Conservation (phyloP, 2,113 vertebrate species). For the Engraulis encrasicolus region DNA sequence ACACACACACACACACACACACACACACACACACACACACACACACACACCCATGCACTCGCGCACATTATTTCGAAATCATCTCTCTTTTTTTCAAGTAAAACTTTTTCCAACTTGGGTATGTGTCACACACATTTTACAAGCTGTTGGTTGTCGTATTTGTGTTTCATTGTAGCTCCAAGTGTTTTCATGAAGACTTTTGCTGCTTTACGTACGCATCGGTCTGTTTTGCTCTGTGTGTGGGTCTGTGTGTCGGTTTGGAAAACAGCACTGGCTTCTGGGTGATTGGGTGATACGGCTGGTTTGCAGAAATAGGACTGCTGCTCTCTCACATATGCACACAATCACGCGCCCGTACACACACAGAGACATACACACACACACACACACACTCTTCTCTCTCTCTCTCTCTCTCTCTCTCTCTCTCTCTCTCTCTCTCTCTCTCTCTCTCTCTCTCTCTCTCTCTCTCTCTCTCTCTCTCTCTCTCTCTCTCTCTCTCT, state of each 20-base stretch:
- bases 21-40: too few relatives aligned
- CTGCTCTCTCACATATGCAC: too few relatives aligned
- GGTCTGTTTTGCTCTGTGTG: not conserved
- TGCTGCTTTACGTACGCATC: not conserved
- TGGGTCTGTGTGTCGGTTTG: not conserved
- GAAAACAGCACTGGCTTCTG: not conserved
- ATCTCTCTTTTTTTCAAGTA: not conserved
- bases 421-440: not conserved
- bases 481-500: too few relatives aligned
- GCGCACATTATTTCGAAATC: too few relatives aligned
- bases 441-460: too few relatives aligned
- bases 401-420: not conserved
- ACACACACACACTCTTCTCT: not conserved
- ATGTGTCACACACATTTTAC: slow-evolving; percentile 8
- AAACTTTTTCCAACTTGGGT: not conserved
- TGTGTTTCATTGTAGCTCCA: not conserved
- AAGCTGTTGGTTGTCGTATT: not conserved
- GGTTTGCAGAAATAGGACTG: slow-evolving; percentile 16
- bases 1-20: too few relatives aligned
- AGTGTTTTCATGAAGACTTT: not conserved
- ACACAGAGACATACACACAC: not conserved
- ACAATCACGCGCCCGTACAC: too few relatives aligned
- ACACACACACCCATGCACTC: too few relatives aligned
- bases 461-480: too few relatives aligned
- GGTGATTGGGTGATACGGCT: slow-evolving; percentile 25